These are phyloP conservation scores for Conus betulinus DNA, from an alignment of 1,140 invertebrate genomes.

Conservation along the genomic window DNA sequence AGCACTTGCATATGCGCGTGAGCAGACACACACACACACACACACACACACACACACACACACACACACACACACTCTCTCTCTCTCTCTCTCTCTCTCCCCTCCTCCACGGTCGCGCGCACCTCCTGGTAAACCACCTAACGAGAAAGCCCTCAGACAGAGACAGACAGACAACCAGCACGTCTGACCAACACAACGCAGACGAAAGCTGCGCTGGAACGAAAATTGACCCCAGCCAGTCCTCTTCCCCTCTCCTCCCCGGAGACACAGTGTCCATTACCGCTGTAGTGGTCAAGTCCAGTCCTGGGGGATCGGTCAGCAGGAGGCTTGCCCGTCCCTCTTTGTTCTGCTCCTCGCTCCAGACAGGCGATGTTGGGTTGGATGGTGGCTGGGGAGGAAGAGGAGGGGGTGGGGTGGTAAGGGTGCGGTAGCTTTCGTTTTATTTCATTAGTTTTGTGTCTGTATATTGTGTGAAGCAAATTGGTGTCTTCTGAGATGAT, in stretches of 20 bases:
- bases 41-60: constrained; percentile 10
- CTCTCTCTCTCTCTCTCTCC: too few relatives aligned
- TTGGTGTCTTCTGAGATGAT: too few relatives aligned
- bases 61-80: background rate
- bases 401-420: too few relatives aligned
- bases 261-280: background rate
- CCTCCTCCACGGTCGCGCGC: too few relatives aligned
- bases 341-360: background rate
- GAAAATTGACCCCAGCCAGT: background rate
- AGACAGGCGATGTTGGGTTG: too few relatives aligned
- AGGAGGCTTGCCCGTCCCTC: background rate
- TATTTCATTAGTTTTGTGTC: too few relatives aligned
- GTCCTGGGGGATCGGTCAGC: background rate
- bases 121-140: too few relatives aligned
- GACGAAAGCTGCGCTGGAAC: background rate
- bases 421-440: too few relatives aligned
- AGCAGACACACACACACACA: background rate
- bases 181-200: background rate
- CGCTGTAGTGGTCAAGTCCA: background rate
- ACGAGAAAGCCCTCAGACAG: too few relatives aligned
- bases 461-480: too few relatives aligned
- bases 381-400: too few relatives aligned
- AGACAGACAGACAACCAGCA: background rate
- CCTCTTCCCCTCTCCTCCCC: background rate
- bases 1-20: background rate